Evolutionary conservation across 2,113 vertebrate species (phyloP).

Genomic region (Chlamydotis undulata): DNA sequence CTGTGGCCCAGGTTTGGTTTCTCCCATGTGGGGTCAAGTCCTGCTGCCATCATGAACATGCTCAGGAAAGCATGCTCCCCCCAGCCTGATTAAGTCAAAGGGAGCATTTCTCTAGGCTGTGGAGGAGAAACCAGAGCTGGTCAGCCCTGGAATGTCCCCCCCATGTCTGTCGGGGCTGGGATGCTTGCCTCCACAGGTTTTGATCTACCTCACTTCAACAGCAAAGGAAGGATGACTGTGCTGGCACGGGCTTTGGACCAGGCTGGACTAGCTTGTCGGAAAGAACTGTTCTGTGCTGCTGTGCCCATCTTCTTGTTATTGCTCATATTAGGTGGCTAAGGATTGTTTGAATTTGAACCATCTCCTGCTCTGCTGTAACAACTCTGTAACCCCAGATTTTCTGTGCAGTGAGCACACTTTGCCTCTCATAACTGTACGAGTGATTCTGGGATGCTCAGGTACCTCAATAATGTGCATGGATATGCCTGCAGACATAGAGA

Average conservation of each 20-base stretch:
- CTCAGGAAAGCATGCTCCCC: neutral
- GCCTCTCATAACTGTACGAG: neutral
- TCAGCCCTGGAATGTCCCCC: neutral
- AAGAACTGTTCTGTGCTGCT: neutral
- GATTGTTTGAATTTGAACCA: neutral
- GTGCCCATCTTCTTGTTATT: neutral
- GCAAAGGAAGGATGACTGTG: neutral
- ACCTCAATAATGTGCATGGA: neutral
- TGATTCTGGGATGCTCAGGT: neutral
- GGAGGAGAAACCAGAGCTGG: neutral
- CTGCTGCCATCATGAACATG: neutral
- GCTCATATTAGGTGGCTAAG: neutral
- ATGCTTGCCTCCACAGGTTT: neutral
- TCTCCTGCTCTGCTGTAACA: neutral
- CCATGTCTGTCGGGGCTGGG: neutral
- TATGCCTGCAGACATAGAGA: no score
- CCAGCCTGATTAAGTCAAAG: neutral
- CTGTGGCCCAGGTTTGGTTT: neutral
- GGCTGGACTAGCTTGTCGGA: neutral
- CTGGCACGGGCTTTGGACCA: neutral
- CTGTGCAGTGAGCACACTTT: neutral
- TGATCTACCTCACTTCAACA: neutral
- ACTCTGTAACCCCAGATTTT: neutral
- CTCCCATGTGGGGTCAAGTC: neutral
- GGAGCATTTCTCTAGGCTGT: neutral